Conservation (phyloP, 1,140 invertebrate genomes). For the Lithobius niger region DNA sequence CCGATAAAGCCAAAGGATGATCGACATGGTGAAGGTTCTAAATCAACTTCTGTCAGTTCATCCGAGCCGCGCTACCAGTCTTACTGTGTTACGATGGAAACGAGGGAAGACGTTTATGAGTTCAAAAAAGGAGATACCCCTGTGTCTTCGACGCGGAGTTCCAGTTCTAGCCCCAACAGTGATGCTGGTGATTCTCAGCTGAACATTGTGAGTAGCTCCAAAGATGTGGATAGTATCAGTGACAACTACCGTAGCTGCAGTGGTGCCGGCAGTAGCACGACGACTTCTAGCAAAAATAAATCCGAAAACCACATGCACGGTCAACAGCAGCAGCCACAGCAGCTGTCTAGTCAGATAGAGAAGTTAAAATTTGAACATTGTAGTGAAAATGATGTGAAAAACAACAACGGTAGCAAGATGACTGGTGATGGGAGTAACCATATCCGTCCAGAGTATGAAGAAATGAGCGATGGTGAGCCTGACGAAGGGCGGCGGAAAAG, state of each 20-base stretch:
- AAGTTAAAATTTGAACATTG: slow-evolving; percentile 6
- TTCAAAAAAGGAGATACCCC: slow-evolving; percentile 10
- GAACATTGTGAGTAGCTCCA: slow-evolving; percentile 8
- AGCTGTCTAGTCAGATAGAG: slow-evolving; percentile 2
- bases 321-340: no score
- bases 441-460: slow-evolving; percentile 11
- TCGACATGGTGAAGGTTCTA: slow-evolving; percentile 9
- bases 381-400: not conserved
- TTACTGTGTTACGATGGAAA: slow-evolving; percentile 20
- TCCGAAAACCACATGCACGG: not conserved
- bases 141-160: not conserved
- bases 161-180: not conserved
- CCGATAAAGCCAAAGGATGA: slow-evolving; percentile 4
- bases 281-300: slow-evolving; percentile 1
- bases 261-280: not conserved
- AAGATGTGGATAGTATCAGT: not conserved
- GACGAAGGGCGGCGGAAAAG: slow-evolving; percentile 16
- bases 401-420: not conserved
- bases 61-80: slow-evolving; percentile 17
- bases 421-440: slow-evolving; percentile 1
- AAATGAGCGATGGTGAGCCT: slow-evolving; percentile 10
- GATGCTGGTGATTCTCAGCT: slow-evolving; percentile 5
- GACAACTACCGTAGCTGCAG: not conserved
- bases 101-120: slow-evolving; percentile 15
- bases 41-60: slow-evolving; percentile 15